Evolutionary conservation across 2,888 invertebrate species (phyloP), one percentile per base, ranked within the genome.

Genomic region (Graphium colonna): DNA sequence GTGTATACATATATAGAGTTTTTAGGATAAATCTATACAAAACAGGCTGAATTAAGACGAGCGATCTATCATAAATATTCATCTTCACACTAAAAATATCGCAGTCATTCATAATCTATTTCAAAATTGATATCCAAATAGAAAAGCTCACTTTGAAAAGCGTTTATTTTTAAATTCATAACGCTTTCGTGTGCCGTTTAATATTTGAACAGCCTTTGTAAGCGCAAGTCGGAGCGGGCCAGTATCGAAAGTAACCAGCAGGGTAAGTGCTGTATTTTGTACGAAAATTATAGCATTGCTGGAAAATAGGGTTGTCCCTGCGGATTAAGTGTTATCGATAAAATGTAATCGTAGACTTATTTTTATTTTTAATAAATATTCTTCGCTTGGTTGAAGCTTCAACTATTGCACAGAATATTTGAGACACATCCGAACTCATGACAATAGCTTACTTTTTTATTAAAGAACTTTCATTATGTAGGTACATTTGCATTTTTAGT

Each of bases 261-360:
- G 69, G 74, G 82, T 83, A 84, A 86, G 86, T 86, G 86, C 85
- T 82, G 84, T 86, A 85, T 85, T 85, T 85, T 82, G 82, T 82
- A 83, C 77, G 70, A 75, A 81, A 85, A 84, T 84, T 83, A 86
- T 84, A 77, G 84, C 79, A 83, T 77, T 79, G 81, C 78, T 63
- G 58, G 45, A 52, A 48, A 56, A 48, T 77, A 82, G 79, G 56
- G 76, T 64, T 58, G 75, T 58, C 69, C 55, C 18, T 9, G 47
- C 17, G 21, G 21, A 8, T 33, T 17, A 15, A 10, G 3, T 13
- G 21, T 47, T 52, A 58, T 59, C 60, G 60, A 62, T 42, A 59
- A 21, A 26, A 33, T 15, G 3, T 10, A 18, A 31, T n/a, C 2
- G 4, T 38, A 10, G 15, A 21, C n/a, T n/a, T n/a, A n/a, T n/a